Percentiles rank a stretch among this genome's conserved stretches.
These are phyloP conservation scores for Lepidocyrtinus sp. DNA, from an alignment of 2,888 invertebrate genomes.

Conservation along the genomic window DNA sequence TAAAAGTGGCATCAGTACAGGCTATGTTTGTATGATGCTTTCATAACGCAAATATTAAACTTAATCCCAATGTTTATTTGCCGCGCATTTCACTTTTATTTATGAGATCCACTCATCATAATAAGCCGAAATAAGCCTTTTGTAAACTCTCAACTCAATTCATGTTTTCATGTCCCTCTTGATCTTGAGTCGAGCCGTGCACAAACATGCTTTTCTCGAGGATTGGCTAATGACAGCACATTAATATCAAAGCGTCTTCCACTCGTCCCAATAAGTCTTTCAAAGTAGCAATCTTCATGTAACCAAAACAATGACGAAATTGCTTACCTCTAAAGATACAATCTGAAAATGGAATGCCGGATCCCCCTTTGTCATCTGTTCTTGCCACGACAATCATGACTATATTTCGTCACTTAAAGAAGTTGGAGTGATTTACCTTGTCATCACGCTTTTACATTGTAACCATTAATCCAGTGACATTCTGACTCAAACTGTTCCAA, in stretches of 20 bases:
- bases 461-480: conserved; percentile 7
- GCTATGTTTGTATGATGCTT: no score
- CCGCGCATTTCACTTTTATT: conserved; percentile 3
- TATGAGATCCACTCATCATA: background rate
- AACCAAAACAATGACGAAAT: no score
- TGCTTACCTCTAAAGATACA: no score
- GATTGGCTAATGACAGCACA: background rate
- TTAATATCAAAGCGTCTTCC: no score
- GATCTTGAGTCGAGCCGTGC: background rate
- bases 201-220: background rate
- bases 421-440: conserved; percentile 13
- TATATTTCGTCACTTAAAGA: conserved; percentile 10
- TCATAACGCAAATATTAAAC: no score
- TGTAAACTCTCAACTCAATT: background rate
- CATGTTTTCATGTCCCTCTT: background rate
- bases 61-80: no score
- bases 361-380: background rate
- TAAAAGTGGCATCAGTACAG: no score
- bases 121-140: background rate
- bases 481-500: background rate
- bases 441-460: background rate
- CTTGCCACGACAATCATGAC: background rate
- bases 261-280: no score
- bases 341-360: background rate
- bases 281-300: no score